A percentile compares a stretch with the other conserved stretches of the same genome.
phyloP scores from a whole-genome alignment of 2,888 invertebrate species.

The Tuberolachnus salignus region DNA sequence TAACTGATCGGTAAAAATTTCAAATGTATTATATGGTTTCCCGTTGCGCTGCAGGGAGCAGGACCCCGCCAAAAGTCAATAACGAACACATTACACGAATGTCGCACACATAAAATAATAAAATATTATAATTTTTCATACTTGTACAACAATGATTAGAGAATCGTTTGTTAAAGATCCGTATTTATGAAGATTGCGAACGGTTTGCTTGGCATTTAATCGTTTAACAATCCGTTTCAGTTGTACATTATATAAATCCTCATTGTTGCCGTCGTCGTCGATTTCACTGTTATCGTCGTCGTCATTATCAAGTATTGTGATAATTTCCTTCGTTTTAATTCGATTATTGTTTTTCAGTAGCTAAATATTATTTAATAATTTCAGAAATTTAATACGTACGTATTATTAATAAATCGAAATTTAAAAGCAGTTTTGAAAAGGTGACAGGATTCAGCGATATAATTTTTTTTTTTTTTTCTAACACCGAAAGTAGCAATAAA shows the following conservation, averaged over 20 bases:
- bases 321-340: neutral
- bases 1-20: too few species aligned
- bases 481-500: too few species aligned
- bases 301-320: neutral
- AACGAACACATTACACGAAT: too few species aligned
- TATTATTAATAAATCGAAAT: neutral
- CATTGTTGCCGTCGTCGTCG: too few species aligned
- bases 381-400: neutral
- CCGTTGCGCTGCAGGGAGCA: too few species aligned
- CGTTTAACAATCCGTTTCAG: slow-evolving; percentile 68
- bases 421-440: too few species aligned
- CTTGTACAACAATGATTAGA: slow-evolving; percentile 87
- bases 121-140: slow-evolving; percentile 61
- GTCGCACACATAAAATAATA: too few species aligned
- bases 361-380: neutral
- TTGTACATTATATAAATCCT: neutral
- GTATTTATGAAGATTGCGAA: slow-evolving; percentile 87
- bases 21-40: too few species aligned
- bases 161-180: slow-evolving; percentile 86
- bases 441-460: too few species aligned
- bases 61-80: too few species aligned
- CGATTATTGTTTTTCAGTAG: neutral
- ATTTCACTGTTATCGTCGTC: too few species aligned
- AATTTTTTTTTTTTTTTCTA: too few species aligned
- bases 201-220: slow-evolving; percentile 77